Evolutionary conservation across 2,888 invertebrate species (phyloP), one percentile per base, ranked within the genome.

Genomic region (Napeogenes inachia): DNA sequence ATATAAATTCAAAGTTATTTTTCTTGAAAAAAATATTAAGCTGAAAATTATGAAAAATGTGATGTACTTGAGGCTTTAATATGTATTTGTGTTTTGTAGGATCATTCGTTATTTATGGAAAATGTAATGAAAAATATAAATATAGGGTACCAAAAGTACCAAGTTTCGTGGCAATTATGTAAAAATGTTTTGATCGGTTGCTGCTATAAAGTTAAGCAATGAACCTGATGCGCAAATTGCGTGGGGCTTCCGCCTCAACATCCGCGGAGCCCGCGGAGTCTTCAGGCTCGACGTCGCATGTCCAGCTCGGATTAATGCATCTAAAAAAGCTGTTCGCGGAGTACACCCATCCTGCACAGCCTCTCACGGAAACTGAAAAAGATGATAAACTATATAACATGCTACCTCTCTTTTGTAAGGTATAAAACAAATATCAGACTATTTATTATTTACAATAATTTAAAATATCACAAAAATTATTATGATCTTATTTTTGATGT

Each of bases 371-470:
- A 68, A 91, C 93, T 61, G 97, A 97, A 82, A 93, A 95, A 77
- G 98, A 99, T 88, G 96, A 96, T 78, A 97, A 98, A 85, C 92
- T 99, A 13, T 98, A 98, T 87, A 98, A 97, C 84, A 98, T 99
- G 97, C 92, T 99, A 80, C 99, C 99, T 61, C 92, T 99, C 47
- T 99, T 99, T 91, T 98, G 98, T 91, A 99, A 98, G 94, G 98
- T 98, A 91, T 72, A 62, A 47, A 47, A 56, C 47, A 59, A 45
- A 59, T 10, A 32, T 60, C n/a, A n/a, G 2, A n/a, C 3, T 50
- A 50, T 8, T 10, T 42, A 10, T 10, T 42, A 42, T 42, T 42
- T 42, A 10, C 10, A 42, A 10, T 42, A 42, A 10, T 10, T 3
- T 42, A 42, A 42, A 10, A 8, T 42, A 10, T 42, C 42, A 6